phyloP scores from a whole-genome alignment of 2,888 invertebrate species.

The Blomia tropicalis region DNA sequence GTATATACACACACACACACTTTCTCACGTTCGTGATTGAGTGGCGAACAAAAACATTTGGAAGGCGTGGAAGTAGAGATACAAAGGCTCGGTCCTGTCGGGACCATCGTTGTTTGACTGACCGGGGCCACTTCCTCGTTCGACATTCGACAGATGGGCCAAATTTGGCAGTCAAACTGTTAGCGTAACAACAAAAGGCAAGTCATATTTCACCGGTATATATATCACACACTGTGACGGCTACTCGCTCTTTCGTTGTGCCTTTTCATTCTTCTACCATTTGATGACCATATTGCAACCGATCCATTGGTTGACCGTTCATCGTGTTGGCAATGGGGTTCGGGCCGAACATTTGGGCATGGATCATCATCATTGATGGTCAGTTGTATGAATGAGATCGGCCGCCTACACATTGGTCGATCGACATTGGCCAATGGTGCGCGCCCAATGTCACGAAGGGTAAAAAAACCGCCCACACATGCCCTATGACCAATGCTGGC shows the following conservation, averaged over 20 bases:
- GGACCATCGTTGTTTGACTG: background rate
- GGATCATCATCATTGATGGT: background rate
- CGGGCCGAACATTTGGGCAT: background rate
- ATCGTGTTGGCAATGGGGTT: too few species aligned
- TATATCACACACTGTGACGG: constrained; percentile 1
- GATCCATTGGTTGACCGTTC: background rate
- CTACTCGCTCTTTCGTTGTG: too few species aligned
- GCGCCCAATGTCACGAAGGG: background rate
- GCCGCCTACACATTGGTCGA: background rate
- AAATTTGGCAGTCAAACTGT: background rate
- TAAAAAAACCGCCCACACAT: background rate
- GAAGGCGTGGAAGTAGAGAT: background rate
- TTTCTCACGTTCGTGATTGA: constrained; percentile 12
- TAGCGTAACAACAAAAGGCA: background rate
- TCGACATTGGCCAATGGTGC: background rate
- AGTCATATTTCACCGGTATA: background rate
- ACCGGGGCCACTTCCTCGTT: constrained; percentile 8
- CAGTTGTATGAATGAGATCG: background rate
- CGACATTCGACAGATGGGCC: constrained; percentile 7
- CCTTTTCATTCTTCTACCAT: too few species aligned
- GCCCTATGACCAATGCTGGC: background rate
- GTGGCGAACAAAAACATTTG: constrained; percentile 6
- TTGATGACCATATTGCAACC: too few species aligned
- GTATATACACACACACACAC: constrained; percentile 1
- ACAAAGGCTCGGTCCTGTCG: background rate